These are phyloP conservation scores for Phthorimaea operculella DNA, from an alignment of 1,140 invertebrate species.

Conservation along the genomic window DNA sequence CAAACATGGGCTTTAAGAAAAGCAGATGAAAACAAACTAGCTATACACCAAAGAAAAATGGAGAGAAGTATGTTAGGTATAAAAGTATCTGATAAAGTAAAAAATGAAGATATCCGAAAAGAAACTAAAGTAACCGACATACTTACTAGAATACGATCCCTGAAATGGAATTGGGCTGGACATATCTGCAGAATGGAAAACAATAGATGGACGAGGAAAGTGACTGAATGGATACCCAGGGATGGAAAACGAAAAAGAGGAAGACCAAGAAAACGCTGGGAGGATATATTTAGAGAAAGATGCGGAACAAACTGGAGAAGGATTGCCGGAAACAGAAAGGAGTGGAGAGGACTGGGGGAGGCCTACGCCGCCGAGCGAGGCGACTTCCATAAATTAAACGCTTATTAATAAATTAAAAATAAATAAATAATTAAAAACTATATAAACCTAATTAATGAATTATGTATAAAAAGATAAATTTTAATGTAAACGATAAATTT, in stretches of 20 bases:
- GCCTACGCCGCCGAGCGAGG: too few species aligned
- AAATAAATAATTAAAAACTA: too few species aligned
- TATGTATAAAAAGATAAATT: too few species aligned
- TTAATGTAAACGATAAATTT: too few species aligned
- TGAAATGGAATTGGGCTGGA: slow-evolving; percentile 6
- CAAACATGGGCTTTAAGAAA: slow-evolving; percentile 7
- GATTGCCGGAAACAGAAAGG: neutral
- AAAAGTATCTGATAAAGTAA: too few species aligned
- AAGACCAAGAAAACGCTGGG: neutral
- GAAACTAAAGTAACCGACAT: slow-evolving; percentile 3
- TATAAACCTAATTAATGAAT: too few species aligned
- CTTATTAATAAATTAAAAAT: too few species aligned
- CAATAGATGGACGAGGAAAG: slow-evolving; percentile 2
- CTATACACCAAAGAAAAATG: slow-evolving; percentile 4
- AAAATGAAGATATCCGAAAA: too few species aligned
- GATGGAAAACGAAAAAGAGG: neutral
- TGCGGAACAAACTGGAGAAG: slow-evolving; percentile 5
- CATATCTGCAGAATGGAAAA: slow-evolving; percentile 1
- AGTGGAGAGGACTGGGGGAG: too few species aligned
- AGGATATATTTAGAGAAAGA: neutral
- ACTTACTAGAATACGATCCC: neutral
- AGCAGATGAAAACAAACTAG: slow-evolving; percentile 4
- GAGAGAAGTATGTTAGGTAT: slow-evolving; percentile 6
- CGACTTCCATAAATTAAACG: too few species aligned
- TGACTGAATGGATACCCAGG: slow-evolving; percentile 2